Percentiles rank a stretch among this genome's conserved stretches.
These are phyloP conservation scores for Caranx ignobilis DNA, from an alignment of 2,113 vertebrate genomes.

Conservation along the genomic window DNA sequence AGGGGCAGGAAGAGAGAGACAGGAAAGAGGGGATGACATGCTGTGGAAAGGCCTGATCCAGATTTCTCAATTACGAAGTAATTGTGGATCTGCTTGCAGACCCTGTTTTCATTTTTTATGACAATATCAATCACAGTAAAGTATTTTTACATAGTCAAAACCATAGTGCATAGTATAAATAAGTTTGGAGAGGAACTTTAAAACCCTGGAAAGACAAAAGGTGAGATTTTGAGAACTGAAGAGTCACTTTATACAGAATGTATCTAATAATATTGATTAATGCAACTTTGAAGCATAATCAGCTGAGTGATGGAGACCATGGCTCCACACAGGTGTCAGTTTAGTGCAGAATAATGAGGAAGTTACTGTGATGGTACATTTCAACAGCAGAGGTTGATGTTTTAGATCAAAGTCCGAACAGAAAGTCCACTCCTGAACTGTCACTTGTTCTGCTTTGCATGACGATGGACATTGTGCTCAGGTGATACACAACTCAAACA, in stretches of 20 bases:
- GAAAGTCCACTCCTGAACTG: conserved; percentile 34
- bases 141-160: no score
- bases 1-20: no score
- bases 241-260: background rate
- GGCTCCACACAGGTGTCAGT: background rate
- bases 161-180: no score
- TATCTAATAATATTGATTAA: background rate
- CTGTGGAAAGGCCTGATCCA: no score
- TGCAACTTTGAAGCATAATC: background rate
- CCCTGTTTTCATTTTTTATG: no score
- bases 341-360: background rate
- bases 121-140: no score
- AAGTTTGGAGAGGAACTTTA: no score
- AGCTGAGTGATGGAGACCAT: background rate
- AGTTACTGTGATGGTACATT: background rate
- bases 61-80: no score
- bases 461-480: conserved; percentile 12
- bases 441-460: conserved; percentile 1
- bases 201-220: no score
- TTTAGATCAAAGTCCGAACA: conserved; percentile 22
- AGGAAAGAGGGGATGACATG: no score
- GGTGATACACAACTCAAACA: conserved; percentile 40
- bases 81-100: no score
- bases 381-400: conserved; percentile 14
- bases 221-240: background rate